These are phyloP conservation scores for Acrocera orbiculus DNA, from an alignment of 2,888 invertebrate species.

Conservation along the genomic window DNA sequence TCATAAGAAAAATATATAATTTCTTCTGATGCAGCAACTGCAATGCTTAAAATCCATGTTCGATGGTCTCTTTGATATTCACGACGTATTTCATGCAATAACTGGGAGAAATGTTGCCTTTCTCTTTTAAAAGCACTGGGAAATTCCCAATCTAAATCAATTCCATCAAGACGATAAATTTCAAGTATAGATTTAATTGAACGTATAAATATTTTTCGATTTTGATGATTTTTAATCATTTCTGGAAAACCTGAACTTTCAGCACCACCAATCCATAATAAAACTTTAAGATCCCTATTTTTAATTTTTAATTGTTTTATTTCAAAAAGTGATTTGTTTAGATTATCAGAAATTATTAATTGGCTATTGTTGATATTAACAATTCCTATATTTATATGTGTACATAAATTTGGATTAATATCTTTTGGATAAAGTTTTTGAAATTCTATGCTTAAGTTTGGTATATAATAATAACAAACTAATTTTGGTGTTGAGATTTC, in stretches of 20 bases:
- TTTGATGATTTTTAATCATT: slow-evolving; percentile 53
- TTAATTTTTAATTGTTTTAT: slow-evolving; percentile 33
- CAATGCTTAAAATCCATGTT: slow-evolving; percentile 50
- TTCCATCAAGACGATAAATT: slow-evolving; percentile 22
- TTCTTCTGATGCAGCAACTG: slow-evolving; percentile 60
- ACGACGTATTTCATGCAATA: slow-evolving; percentile 52
- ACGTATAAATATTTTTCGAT: slow-evolving; percentile 44
- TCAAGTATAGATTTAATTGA: slow-evolving; percentile 33
- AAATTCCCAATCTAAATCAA: slow-evolving; percentile 73
- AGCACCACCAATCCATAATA: slow-evolving; percentile 53
- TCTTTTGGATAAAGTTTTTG: slow-evolving; percentile 34
- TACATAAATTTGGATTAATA: slow-evolving; percentile 57
- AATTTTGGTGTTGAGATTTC: slow-evolving; percentile 16
- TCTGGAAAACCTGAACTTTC: slow-evolving; percentile 41
- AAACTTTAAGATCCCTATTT: slow-evolving; percentile 52
- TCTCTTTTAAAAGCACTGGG: slow-evolving; percentile 48
- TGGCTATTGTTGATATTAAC: slow-evolving; percentile 43
- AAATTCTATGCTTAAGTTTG: slow-evolving; percentile 20
- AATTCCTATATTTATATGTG: slow-evolving; percentile 68
- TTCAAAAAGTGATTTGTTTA: slow-evolving; percentile 23
- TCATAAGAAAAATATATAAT: slow-evolving; percentile 64
- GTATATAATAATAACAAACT: slow-evolving; percentile 55
- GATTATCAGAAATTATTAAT: slow-evolving; percentile 35
- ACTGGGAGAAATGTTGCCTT: slow-evolving; percentile 53
- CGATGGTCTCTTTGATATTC: slow-evolving; percentile 43